A percentile compares a stretch with the other conserved stretches of the same genome.
Evolutionary conservation across 37 sponge, comb jelly and placozoan species (phyloP).

Genomic region (Diacarnus erythraeanus): DNA sequence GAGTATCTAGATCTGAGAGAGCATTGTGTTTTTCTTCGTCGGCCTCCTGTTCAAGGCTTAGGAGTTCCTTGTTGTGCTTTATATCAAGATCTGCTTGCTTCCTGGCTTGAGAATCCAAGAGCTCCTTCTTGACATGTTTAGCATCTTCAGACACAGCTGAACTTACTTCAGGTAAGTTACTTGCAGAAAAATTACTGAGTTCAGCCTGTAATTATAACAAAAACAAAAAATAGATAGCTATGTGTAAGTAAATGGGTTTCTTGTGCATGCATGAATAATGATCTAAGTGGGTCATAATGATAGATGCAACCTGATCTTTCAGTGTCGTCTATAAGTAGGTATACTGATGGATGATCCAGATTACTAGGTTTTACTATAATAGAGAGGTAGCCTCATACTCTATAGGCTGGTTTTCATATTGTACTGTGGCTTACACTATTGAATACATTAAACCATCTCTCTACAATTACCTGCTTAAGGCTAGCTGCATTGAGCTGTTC

Average conservation of each 20-base stretch:
- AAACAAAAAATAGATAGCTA: neutral
- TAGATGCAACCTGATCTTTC: too few species aligned
- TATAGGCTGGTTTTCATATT: too few species aligned
- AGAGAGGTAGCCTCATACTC: too few species aligned
- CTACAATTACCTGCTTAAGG: too few species aligned
- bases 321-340: too few species aligned
- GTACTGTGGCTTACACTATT: too few species aligned
- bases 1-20: neutral
- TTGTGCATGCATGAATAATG: neutral
- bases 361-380: too few species aligned
- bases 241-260: neutral
- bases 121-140: neutral
- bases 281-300: neutral
- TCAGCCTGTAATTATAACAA: neutral
- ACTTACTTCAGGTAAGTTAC: neutral
- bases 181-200: neutral
- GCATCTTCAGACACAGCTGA: conserved; percentile 15
- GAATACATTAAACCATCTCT: too few species aligned
- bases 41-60: neutral
- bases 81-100: neutral
- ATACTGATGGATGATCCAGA: too few species aligned
- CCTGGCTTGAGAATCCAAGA: neutral
- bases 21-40: neutral
- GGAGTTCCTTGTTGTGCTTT: neutral
- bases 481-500: neutral